Evolutionary conservation across 2,113 vertebrate species (phyloP).

Genomic region (Donacobius atricapilla): DNA sequence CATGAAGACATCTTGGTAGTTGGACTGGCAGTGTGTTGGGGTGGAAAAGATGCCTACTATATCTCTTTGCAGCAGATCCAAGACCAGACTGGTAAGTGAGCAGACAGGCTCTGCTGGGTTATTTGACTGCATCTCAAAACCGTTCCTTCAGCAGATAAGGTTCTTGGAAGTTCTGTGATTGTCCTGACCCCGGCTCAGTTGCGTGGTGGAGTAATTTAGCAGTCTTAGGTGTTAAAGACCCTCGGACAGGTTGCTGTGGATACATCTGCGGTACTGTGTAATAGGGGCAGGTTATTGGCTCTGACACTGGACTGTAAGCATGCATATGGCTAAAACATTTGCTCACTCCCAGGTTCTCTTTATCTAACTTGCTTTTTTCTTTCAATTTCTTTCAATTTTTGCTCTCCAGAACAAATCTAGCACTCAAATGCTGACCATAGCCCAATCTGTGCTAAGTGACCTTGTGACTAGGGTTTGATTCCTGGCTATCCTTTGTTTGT

Average conservation of each 20-base stretch:
- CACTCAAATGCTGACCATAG: not conserved
- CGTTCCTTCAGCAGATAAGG: not conserved
- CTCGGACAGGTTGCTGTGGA: not conserved
- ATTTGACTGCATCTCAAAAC: not conserved
- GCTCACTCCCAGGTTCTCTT: not conserved
- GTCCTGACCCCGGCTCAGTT: not conserved
- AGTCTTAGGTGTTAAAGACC: not conserved
- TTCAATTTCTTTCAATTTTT: not conserved
- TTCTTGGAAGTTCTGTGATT: not conserved
- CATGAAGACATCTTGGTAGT: conserved; percentile 78
- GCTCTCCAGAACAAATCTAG: not conserved
- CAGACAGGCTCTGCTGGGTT: not conserved
- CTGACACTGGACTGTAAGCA: not conserved
- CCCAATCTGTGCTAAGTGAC: not conserved
- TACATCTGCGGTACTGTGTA: not conserved
- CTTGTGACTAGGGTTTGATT: not conserved
- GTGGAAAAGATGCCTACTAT: conserved; percentile 91
- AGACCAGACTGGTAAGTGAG: conserved; percentile 77
- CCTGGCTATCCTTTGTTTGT: not conserved
- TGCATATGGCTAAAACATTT: not conserved
- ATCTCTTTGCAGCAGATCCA: conserved; percentile 86
- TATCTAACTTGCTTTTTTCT: not conserved
- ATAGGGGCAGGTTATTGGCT: not conserved
- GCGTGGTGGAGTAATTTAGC: not conserved
- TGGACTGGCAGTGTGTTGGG: conserved; percentile 93